Evolutionary conservation across 23 tunicate genomes (phyloP).

Genomic region (Corella eumyota): DNA sequence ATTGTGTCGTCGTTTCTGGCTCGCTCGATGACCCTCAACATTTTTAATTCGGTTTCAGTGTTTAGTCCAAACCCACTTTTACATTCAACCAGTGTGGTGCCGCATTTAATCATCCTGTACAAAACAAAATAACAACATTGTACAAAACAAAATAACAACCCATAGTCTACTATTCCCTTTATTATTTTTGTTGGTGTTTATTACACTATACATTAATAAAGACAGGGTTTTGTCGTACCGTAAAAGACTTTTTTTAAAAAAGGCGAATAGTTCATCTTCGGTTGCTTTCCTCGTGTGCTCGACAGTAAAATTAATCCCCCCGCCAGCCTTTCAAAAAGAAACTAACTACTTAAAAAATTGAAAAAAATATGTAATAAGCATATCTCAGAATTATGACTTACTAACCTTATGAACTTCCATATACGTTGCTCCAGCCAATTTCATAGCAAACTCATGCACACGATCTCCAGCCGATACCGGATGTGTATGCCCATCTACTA

Average conservation of each 20-base stretch:
- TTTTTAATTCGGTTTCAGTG: slow-evolving; percentile 72
- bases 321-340: slow-evolving; percentile 63
- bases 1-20: slow-evolving; percentile 36
- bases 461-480: slow-evolving; percentile 98
- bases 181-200: too few relatives aligned
- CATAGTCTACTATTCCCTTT: too few relatives aligned
- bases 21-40: slow-evolving; percentile 76
- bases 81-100: slow-evolving; percentile 89
- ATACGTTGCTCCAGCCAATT: slow-evolving; percentile 84
- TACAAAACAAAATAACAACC: too few relatives aligned
- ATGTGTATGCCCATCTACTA: slow-evolving; percentile 92
- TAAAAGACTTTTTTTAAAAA: slow-evolving; percentile 37
- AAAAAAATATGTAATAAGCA: background rate
- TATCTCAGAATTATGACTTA: background rate
- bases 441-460: slow-evolving; percentile 93
- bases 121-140: too few relatives aligned
- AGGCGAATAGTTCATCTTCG: slow-evolving; percentile 49
- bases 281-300: slow-evolving; percentile 66
- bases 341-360: background rate
- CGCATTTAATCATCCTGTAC: slow-evolving; percentile 62
- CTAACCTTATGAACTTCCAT: slow-evolving; percentile 89
- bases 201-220: too few relatives aligned
- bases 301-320: slow-evolving; percentile 94
- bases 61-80: slow-evolving; percentile 91
- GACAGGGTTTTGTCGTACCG: too few relatives aligned